Percentiles rank a stretch among this genome's conserved stretches.
Evolutionary conservation across 2,113 vertebrate species (phyloP).

Genomic region (Campylorhamphus procurvoides): DNA sequence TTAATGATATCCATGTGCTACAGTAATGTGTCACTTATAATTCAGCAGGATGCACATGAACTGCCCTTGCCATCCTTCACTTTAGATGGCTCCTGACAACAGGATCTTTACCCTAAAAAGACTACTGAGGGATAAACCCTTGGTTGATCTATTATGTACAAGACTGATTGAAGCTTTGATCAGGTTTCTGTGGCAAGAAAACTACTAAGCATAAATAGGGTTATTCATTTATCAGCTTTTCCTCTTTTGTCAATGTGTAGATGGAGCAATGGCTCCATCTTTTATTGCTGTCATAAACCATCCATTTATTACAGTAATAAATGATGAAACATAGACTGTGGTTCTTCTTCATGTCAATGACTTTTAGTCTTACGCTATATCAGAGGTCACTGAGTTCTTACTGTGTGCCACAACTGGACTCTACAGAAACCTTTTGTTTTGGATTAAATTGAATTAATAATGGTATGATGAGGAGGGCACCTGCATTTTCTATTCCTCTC

Average conservation of each 20-base stretch:
- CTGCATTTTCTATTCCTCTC: neutral
- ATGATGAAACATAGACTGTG: neutral
- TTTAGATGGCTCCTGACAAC: neutral
- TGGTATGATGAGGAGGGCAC: neutral
- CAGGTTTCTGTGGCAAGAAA: neutral
- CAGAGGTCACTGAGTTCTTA: neutral
- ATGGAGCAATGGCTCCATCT: neutral
- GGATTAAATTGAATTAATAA: neutral
- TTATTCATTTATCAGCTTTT: neutral
- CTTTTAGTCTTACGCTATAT: neutral
- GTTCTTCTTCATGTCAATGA: neutral
- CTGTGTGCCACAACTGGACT: neutral
- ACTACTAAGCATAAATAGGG: neutral
- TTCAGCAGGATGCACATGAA: neutral
- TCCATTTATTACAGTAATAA: neutral
- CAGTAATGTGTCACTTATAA: neutral
- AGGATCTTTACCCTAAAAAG: neutral
- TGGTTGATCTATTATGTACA: neutral
- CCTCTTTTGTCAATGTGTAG: neutral
- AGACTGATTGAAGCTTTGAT: neutral
- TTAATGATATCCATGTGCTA: neutral
- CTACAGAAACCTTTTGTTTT: neutral
- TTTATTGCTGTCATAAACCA: neutral
- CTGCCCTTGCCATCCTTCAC: neutral
- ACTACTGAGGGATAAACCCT: neutral